Base-by-base conservation (phyloP, 2,888 invertebrate genomes). In the Peribatodes rhomboidaria region DNA sequence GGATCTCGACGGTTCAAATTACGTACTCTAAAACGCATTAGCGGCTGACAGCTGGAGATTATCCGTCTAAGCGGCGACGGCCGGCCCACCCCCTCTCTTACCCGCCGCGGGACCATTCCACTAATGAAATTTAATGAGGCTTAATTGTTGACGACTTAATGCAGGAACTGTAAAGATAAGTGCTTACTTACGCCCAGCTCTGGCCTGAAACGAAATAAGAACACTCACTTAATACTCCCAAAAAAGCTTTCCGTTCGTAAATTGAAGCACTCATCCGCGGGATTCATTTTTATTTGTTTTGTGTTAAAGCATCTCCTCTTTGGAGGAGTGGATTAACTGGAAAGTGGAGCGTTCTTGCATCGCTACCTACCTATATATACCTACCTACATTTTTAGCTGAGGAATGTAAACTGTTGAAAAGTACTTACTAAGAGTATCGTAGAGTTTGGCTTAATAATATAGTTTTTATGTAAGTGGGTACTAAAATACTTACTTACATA, bases 21-120 rank as follows among this genome's bases (percentile, higher is more conserved):
- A 92, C 93, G 92, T 93, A 93, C 92, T 93, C 92, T 93, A 93
- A 93, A 93, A 93, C 90, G 92, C 92, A 92, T 93, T 92, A 93
- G 91, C 86, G 88, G 79, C 89, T 92, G 92, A 92, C 92, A 93
- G 92, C 87, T 90, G 90, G 88, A 92, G 92, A 93, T 92, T 92
- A 92, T 92, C 92, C 92, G 87, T 89, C 90, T 90, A 90, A 90
- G 88, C 89, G 88, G 82, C 87, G 88, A 81, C 82, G 84, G 86
- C 79, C 82, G 80, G 81, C 79, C 76, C 74, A 70, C 74, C 76
- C 74, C 75, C 81, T 78, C 84, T 78, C 79, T 77, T 57, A 52
- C 61, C 80, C 85, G 80, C 83, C 80, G 78, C 84, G 86, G 86
- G 85, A 87, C 88, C 86, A 82, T 80, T 83, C 84, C 83, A 82